Conservation (phyloP, 2,888 invertebrate genomes). For the Macrosoma leucophasiata region DNA sequence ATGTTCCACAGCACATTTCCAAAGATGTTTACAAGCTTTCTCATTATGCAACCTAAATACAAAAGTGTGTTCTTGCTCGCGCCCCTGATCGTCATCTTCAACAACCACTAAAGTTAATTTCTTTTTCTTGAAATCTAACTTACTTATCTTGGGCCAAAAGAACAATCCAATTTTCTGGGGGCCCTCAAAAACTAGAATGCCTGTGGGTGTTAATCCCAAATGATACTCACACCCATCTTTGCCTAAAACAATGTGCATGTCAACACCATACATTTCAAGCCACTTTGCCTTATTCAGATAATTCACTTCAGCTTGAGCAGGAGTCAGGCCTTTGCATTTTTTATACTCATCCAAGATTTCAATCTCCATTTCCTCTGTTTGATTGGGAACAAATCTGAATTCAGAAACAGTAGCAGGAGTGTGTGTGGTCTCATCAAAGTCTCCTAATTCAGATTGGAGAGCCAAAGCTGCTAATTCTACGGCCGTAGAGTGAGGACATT, state of each 20-base stretch:
- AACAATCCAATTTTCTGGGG: constrained; percentile 98
- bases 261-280: constrained; percentile 99
- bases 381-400: constrained; percentile 97
- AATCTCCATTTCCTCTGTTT: constrained; percentile 97
- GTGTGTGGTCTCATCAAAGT: constrained; percentile 94
- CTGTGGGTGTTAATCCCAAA: constrained; percentile 97
- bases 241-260: constrained; percentile 97
- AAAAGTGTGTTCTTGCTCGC: constrained; percentile 98
- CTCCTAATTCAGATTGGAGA: constrained; percentile 98
- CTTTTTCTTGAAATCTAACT: constrained; percentile 98
- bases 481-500: constrained; percentile 90
- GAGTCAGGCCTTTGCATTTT: constrained; percentile 89
- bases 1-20: constrained; percentile 99
- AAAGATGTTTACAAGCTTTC: constrained; percentile 99
- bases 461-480: constrained; percentile 94
- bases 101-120: constrained; percentile 97
- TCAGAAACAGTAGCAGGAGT: constrained; percentile 98
- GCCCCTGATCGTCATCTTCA: constrained; percentile 98
- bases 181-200: constrained; percentile 98
- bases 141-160: constrained; percentile 99
- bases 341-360: constrained; percentile 94
- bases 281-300: constrained; percentile 97
- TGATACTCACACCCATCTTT: constrained; percentile 98
- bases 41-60: constrained; percentile 97
- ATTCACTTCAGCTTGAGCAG: constrained; percentile 96